Conservation (phyloP, 2,888 invertebrate genomes). For the Rotaria sp. region DNA sequence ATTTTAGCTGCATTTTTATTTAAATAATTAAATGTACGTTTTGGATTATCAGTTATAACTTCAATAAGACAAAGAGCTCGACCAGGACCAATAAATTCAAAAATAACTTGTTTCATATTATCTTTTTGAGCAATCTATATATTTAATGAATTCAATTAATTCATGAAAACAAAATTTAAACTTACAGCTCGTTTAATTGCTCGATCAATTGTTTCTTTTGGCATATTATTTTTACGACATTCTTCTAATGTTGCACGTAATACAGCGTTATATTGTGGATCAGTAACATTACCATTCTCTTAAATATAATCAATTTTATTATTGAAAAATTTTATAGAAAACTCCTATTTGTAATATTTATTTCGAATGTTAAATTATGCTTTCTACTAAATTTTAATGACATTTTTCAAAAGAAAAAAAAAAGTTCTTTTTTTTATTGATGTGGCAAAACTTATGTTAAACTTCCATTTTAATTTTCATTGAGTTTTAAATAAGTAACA, state of each 20-base stretch:
- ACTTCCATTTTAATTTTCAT: no score
- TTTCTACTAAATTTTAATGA: no score
- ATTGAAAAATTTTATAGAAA: no score
- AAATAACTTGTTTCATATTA: not conserved
- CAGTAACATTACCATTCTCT: not conserved
- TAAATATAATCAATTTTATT: no score
- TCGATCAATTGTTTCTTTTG: constrained; percentile 23
- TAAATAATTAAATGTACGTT: not conserved
- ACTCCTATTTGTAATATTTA: no score
- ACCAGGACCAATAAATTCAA: constrained; percentile 24
- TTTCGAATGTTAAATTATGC: no score
- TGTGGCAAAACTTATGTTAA: no score
- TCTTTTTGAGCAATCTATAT: constrained; percentile 23
- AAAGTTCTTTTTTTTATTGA: no score
- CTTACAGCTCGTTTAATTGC: constrained; percentile 5
- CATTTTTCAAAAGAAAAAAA: no score
- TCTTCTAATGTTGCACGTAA: not conserved
- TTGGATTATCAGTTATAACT: constrained; percentile 5
- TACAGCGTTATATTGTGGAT: constrained; percentile 12
- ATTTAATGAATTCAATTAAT: no score
- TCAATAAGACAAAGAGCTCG: constrained; percentile 1
- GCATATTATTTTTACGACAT: constrained; percentile 18
- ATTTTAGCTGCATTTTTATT: not conserved
- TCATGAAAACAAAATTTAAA: no score
- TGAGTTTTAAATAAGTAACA: no score